Evolutionary conservation across 2,113 vertebrate species (phyloP).

Genomic region (Ploceus nigricollis): DNA sequence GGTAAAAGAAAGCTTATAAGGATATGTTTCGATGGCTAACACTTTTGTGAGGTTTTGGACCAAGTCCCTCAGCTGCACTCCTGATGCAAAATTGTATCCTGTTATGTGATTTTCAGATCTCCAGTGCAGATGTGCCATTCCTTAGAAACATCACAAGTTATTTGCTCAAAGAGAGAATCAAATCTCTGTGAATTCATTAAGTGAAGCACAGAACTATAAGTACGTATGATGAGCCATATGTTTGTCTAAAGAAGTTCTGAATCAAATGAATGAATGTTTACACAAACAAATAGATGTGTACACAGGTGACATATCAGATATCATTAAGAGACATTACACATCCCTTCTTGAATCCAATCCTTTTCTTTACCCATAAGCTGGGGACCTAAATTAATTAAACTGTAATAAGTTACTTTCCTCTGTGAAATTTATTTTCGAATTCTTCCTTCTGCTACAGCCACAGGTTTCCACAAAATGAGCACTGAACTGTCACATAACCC

Average conservation of each 20-base stretch:
- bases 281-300: background rate
- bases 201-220: background rate
- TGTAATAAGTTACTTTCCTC: background rate
- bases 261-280: background rate
- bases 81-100: constrained; percentile 8
- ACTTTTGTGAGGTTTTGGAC: constrained; percentile 1
- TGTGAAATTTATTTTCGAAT: background rate
- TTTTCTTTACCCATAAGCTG: background rate
- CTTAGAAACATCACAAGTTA: background rate
- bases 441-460: background rate
- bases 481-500: background rate
- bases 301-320: background rate
- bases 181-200: constrained; percentile 18
- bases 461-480: background rate
- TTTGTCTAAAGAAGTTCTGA: background rate
- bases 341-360: background rate
- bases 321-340: background rate
- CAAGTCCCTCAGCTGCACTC: background rate
- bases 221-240: background rate
- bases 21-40: background rate
- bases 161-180: constrained; percentile 27
- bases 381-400: background rate
- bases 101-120: constrained; percentile 4
- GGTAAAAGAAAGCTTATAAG: background rate
- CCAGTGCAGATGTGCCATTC: constrained; percentile 13